Base-by-base conservation (phyloP, 2,113 vertebrate genomes). In the Ictidomys tridecemlineatus region DNA sequence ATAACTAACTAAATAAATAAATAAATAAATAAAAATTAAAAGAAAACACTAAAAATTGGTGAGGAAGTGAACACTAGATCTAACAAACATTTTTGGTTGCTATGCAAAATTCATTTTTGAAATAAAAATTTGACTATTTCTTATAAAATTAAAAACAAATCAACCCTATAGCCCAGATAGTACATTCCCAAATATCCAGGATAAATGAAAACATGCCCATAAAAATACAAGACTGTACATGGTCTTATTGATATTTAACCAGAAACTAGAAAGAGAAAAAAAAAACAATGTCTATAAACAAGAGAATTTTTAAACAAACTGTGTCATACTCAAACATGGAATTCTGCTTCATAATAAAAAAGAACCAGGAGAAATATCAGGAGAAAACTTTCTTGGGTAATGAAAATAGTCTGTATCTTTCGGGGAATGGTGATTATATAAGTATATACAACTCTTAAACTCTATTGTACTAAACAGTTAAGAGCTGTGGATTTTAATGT, bases 101-200 rank as follows among this genome's bases (percentile, higher is more conserved):
- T 37, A 18, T 63, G 26, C 72, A 77, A 89, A 80, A 79, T 85
- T 89, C 45, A 92, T 69, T 85, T 53, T 85, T 58, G 48, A 85
- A 92, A 72, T 77, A 84, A 96, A 79, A 6, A 14, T 74, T 56
- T 89, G 32, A 14, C 26, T 77, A 82, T 56, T 77, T 89, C 37
- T 48, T 88, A 83, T 69, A 76, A 92, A 92, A 8, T 69, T 76
- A 92, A 94, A 72, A 28, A 94, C 18, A 92, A 84, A 84, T 72
- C 45, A 51, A 34, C 11, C 67, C 39, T 88, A 77, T 13, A 1
- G 32, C 8, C n/a, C 51, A 91, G 16, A 22, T 83, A 61, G 53
- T 45, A 4, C 20, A 82, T 20, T 17, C 20, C 56, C 39, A n/a
- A 11, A 56, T 78, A 91, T 42, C 48, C 16, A 53, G 58, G 37